Conservation (phyloP, 2,113 vertebrate genomes). For the Alosa alosa region DNA sequence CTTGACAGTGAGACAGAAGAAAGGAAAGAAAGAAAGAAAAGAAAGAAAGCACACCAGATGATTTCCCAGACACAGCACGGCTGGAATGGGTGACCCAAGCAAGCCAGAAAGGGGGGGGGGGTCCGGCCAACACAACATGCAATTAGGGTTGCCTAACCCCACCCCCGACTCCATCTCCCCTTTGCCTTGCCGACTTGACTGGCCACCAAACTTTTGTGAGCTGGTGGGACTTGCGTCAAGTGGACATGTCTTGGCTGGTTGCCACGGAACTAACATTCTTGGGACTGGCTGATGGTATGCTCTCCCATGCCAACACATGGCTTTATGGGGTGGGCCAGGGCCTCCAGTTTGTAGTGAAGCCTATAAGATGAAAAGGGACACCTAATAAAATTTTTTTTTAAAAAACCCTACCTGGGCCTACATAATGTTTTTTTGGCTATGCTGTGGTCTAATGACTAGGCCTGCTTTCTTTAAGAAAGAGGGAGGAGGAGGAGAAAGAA, state of each 20-base stretch:
- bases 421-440: neutral
- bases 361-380: conserved; percentile 12
- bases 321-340: conserved; percentile 11
- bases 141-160: neutral
- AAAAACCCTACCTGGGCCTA: neutral
- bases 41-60: neutral
- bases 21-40: neutral
- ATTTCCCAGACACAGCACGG: conserved; percentile 9
- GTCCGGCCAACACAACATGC: neutral
- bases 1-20: neutral
- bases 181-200: too few species aligned
- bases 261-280: neutral
- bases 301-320: conserved; percentile 13
- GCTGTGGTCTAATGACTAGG: neutral
- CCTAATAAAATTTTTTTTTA: conserved; percentile 21
- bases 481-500: neutral
- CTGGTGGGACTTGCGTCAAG: neutral
- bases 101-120: neutral
- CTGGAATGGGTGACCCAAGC: neutral
- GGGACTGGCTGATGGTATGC: neutral
- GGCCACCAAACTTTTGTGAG: too few species aligned
- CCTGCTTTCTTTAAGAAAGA: neutral
- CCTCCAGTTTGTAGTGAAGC: neutral
- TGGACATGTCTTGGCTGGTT: neutral
- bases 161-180: neutral